These are phyloP conservation scores for Aphaenogaster rudis DNA, from an alignment of 1,140 invertebrate species.

Conservation along the genomic window DNA sequence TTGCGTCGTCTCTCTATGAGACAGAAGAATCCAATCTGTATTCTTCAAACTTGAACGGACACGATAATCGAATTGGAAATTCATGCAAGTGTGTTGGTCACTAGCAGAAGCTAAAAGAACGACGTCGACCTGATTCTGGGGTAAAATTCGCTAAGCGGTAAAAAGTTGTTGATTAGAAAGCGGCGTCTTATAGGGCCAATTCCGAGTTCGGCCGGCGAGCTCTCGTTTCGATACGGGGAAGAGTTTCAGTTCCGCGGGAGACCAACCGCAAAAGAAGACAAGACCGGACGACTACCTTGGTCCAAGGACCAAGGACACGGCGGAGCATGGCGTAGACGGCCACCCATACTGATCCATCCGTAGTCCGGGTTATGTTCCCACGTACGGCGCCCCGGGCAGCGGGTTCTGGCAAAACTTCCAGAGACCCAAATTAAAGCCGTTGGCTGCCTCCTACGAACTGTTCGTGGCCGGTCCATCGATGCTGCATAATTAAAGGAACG, in stretches of 20 bases:
- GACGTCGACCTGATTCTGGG: constrained; percentile 44
- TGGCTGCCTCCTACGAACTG: constrained; percentile 80
- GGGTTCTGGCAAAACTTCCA: constrained; percentile 78
- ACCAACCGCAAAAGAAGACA: constrained; percentile 72
- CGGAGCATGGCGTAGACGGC: constrained; percentile 76
- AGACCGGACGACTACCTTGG: constrained; percentile 70
- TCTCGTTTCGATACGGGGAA: constrained; percentile 63
- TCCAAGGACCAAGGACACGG: constrained; percentile 78
- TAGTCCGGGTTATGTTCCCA: constrained; percentile 79
- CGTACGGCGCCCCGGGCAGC: constrained; percentile 82
- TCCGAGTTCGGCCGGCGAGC: constrained; percentile 51
- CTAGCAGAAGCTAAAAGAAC: constrained; percentile 46
- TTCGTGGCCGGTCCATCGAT: constrained; percentile 74
- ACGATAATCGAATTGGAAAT: constrained; percentile 40
- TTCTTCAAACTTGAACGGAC: constrained; percentile 3
- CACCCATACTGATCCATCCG: constrained; percentile 79
- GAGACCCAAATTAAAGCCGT: constrained; percentile 83
- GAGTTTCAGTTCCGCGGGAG: constrained; percentile 66
- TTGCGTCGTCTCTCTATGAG: neutral
- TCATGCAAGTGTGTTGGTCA: constrained; percentile 48
- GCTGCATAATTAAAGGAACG: constrained; percentile 84
- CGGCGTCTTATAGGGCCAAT: constrained; percentile 62
- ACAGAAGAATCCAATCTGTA: neutral
- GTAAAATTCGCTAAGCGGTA: constrained; percentile 69
- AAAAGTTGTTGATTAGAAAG: constrained; percentile 75